A percentile compares a stretch with the other conserved stretches of the same genome.
phyloP scores from a whole-genome alignment of 2,113 vertebrate species.

The Cynocephalus volans region DNA sequence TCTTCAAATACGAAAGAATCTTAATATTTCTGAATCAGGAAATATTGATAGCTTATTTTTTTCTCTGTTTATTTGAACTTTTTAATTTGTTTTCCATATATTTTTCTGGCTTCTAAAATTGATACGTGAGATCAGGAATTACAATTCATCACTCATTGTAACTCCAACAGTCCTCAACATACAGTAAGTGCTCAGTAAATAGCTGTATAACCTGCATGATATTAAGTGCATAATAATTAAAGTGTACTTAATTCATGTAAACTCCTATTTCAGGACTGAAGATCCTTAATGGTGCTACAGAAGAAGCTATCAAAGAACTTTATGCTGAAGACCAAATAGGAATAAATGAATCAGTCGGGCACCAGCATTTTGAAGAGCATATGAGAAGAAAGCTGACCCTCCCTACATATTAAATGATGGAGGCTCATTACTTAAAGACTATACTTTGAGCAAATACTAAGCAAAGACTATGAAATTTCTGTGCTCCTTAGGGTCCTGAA shows the following conservation, averaged over 20 bases:
- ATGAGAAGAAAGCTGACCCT: background rate
- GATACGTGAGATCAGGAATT: background rate
- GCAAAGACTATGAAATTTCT: conserved; percentile 5
- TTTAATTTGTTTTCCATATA: background rate
- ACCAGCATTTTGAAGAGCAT: background rate
- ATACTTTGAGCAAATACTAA: conserved; percentile 3
- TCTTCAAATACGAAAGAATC: background rate
- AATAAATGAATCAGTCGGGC: background rate
- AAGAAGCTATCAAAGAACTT: background rate
- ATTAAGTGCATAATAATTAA: background rate
- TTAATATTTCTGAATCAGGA: conserved; percentile 33
- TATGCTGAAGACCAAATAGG: background rate
- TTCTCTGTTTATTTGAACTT: background rate
- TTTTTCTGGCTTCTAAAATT: conserved; percentile 2
- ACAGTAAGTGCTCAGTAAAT: background rate
- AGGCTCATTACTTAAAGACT: background rate
- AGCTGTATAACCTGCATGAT: background rate
- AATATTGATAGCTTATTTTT: background rate
- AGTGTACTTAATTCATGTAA: conserved; percentile 1
- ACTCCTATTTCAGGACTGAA: background rate
- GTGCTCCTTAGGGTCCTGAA: background rate
- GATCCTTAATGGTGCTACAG: background rate
- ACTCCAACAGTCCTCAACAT: background rate
- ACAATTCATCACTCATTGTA: background rate
- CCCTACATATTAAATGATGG: background rate